Evolutionary conservation across 35 echinoderm and acorn worm genomes (phyloP), one percentile per base, ranked within the genome.

Genomic region (Apostichopus parvimensis): DNA sequence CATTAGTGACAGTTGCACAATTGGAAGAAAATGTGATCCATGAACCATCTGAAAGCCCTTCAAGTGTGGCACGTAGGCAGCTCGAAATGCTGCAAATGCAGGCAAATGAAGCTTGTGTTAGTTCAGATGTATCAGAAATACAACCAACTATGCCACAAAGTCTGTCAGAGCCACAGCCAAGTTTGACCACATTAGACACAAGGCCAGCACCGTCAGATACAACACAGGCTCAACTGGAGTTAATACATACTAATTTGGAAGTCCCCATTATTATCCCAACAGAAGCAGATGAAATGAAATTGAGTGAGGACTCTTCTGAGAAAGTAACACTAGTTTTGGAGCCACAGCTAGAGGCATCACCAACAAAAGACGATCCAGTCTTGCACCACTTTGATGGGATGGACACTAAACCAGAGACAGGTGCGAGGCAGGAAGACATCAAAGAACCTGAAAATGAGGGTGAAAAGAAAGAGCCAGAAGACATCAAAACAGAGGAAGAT

Each of bases 1-100:
- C 79, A 57, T 54, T 82, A 26, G 79, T 52, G 79, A 82, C 79
- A 17, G 79, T 82, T 26, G 79, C 45, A 82, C 79, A 82, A 24
- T 82, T 82, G 79, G 79, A 82, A 57, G 79, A 82, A 26, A 57
- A 82, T 14, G 28, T 54, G 34, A 53, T 82, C 5, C 26, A 52
- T 12, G 18, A 8, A 8, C 28, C 9, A n/a, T 57, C 34, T 14
- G 45, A 82, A 24, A 53, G 34, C 25, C 79, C 21, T 4, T 45
- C 79, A 54, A 57, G 45, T 52, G 0, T 82, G 45, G 79, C 79
- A 11, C 22, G 52, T 17, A 57, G 45, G 14, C 79, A 82, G 25
- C 79, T 82, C 0, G 9, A 82, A 15, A 53, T 82, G 21, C 34
- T 82, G 6, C 22, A 45, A 8, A 53, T 53, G 45, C 22, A 82